A percentile compares a stretch with the other conserved stretches of the same genome.
Conservation (phyloP, 2,888 invertebrate species). For the Nomada lathburiana region DNA sequence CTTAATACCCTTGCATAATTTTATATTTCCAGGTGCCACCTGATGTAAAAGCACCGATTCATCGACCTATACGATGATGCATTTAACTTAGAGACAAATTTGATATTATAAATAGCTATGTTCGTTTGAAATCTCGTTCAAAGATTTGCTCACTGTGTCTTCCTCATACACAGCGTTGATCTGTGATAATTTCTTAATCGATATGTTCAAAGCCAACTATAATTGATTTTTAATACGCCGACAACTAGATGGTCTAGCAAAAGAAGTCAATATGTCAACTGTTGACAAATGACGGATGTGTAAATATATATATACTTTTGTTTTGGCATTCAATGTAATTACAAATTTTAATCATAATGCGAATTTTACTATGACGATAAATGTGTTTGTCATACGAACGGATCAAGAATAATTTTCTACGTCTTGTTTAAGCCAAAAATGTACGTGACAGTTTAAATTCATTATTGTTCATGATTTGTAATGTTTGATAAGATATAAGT, state of each 20-base stretch:
- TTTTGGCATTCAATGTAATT: constrained; percentile 21
- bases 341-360: constrained; percentile 34
- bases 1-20: background rate
- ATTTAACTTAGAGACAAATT: constrained; percentile 62
- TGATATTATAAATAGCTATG: constrained; percentile 48
- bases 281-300: constrained; percentile 23
- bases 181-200: constrained; percentile 74
- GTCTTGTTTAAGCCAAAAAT: constrained; percentile 40
- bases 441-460: constrained; percentile 26
- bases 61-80: constrained; percentile 78
- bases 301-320: constrained; percentile 23
- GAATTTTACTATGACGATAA: constrained; percentile 23
- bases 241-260: constrained; percentile 33
- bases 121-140: constrained; percentile 55
- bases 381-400: constrained; percentile 21
- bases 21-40: constrained; percentile 74
- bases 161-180: constrained; percentile 78
- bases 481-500: constrained; percentile 36
- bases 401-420: constrained; percentile 44
- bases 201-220: constrained; percentile 40
- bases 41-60: constrained; percentile 64
- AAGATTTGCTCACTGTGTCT: constrained; percentile 79
- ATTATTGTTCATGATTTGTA: constrained; percentile 37
- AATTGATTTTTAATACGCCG: constrained; percentile 36
- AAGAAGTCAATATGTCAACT: background rate